A percentile compares a stretch with the other conserved stretches of the same genome.
These are phyloP conservation scores for Malthinus flaveolus DNA, from an alignment of 2,888 invertebrate genomes.

Conservation along the genomic window DNA sequence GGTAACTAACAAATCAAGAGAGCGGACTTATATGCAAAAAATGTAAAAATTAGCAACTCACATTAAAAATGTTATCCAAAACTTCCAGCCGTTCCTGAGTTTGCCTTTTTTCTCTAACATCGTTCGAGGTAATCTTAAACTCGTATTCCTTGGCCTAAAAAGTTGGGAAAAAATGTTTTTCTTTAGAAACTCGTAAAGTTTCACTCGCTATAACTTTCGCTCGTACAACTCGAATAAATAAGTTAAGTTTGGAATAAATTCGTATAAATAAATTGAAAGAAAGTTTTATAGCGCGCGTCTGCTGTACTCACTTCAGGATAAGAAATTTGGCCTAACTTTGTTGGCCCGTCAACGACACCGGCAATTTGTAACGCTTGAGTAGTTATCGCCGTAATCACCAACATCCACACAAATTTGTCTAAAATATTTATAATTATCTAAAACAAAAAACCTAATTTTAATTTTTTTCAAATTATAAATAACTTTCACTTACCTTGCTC, in stretches of 20 bases:
- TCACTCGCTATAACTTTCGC: slow-evolving; percentile 1
- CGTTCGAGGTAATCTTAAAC: slow-evolving; percentile 41
- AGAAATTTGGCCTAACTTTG: slow-evolving; percentile 43
- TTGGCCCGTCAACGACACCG: slow-evolving; percentile 50
- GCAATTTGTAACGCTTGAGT: slow-evolving; percentile 51
- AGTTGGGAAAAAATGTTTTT: not conserved
- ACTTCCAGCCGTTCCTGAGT: slow-evolving; percentile 46
- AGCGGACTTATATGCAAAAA: not conserved
- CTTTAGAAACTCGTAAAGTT: slow-evolving; percentile 1
- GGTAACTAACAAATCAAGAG: too few species aligned
- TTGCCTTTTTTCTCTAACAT: slow-evolving; percentile 45
- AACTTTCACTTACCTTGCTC: not conserved
- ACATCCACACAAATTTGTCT: slow-evolving; percentile 51
- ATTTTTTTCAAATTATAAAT: too few species aligned
- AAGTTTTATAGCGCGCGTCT: too few species aligned
- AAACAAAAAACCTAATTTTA: slow-evolving; percentile 20
- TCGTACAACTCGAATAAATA: too few species aligned
- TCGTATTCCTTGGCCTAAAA: slow-evolving; percentile 44
- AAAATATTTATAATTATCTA: slow-evolving; percentile 48
- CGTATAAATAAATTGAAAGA: too few species aligned
- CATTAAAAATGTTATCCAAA: slow-evolving; percentile 50
- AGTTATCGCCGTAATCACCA: slow-evolving; percentile 48
- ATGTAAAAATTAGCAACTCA: slow-evolving; percentile 40
- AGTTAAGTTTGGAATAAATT: too few species aligned
- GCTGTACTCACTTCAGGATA: slow-evolving; percentile 42